These are phyloP conservation scores for Chrysemys picta DNA, from an alignment of 2,113 vertebrate species.

Conservation along the genomic window DNA sequence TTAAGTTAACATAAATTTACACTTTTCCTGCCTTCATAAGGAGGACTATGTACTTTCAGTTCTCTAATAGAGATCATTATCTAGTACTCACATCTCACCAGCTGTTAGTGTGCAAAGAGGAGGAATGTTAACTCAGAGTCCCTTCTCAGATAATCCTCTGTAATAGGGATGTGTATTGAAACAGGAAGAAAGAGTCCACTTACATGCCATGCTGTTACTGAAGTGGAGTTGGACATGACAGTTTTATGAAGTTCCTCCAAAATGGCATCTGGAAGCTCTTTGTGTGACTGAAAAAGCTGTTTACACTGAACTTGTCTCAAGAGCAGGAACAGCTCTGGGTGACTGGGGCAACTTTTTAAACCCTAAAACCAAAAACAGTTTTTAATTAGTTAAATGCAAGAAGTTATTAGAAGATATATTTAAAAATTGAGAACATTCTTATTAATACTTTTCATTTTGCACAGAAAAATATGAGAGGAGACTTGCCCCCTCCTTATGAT, in stretches of 20 bases:
- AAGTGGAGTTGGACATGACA: conserved; percentile 87
- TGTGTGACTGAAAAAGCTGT: conserved; percentile 81
- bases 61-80: neutral
- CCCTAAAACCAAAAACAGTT: conserved; percentile 77
- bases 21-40: neutral
- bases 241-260: conserved; percentile 88
- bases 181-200: conserved; percentile 25
- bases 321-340: conserved; percentile 85
- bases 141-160: accelerated
- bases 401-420: neutral
- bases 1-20: neutral
- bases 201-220: conserved; percentile 93
- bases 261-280: conserved; percentile 82
- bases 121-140: neutral
- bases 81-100: neutral
- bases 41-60: neutral
- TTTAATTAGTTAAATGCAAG: neutral
- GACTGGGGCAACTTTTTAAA: conserved; percentile 86
- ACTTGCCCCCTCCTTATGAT: neutral
- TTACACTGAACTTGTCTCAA: conserved; percentile 93
- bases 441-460: neutral
- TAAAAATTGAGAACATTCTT: neutral
- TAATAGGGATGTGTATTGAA: neutral
- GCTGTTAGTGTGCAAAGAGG: neutral
- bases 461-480: neutral